phyloP scores from a whole-genome alignment of 2,888 invertebrate species.

The Branchellion lobata region DNA sequence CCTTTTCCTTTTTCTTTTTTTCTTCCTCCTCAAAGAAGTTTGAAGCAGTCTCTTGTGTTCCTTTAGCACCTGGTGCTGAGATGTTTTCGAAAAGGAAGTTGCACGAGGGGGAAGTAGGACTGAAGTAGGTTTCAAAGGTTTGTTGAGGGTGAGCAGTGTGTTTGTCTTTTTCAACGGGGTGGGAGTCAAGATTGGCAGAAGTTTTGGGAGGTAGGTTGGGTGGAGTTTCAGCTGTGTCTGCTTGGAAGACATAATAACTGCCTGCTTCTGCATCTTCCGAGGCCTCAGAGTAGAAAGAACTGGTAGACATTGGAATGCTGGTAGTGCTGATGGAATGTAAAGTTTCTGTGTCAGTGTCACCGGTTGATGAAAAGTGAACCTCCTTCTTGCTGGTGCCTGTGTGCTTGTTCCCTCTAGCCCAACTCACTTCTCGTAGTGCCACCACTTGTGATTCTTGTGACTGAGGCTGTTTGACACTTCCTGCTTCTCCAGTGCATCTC shows the following conservation, averaged over 20 bases:
- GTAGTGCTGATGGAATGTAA: not conserved
- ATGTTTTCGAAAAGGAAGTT: not conserved
- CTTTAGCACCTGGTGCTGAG: not conserved
- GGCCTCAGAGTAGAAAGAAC: not conserved
- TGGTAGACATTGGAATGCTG: not conserved
- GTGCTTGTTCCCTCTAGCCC: too few relatives aligned
- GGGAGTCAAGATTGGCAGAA: too few relatives aligned
- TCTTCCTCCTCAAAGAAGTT: not conserved
- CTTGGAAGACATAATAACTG: not conserved
- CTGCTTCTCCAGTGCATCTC: too few relatives aligned
- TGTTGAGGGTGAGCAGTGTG: too few relatives aligned
- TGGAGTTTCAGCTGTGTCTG: not conserved
- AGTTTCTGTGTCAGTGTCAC: not conserved
- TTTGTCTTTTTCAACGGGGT: not conserved
- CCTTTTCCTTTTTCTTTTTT: not conserved
- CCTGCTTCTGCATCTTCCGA: not conserved
- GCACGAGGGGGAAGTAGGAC: too few relatives aligned
- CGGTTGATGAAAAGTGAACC: too few relatives aligned
- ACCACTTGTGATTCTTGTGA: too few relatives aligned
- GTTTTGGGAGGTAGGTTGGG: too few relatives aligned
- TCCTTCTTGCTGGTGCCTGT: too few relatives aligned
- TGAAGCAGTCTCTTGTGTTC: not conserved
- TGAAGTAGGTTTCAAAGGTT: too few relatives aligned
- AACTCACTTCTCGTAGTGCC: too few relatives aligned
- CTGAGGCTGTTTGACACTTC: too few relatives aligned